Base-by-base conservation (phyloP, 2,888 invertebrate species). In the Helobdella robusta region DNA sequence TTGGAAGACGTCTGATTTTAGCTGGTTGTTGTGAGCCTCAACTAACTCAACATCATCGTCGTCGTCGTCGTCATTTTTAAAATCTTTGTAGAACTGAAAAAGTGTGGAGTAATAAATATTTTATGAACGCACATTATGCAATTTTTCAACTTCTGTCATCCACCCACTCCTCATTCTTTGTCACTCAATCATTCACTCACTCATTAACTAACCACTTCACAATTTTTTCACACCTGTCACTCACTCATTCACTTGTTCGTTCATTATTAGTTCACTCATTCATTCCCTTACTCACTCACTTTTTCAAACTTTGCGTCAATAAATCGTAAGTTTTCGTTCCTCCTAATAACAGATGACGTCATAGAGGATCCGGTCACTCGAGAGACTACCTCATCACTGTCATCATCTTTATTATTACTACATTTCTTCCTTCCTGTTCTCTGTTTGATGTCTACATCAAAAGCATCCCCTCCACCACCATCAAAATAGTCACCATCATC, bases 331-430 rank as follows among this genome's bases (percentile, higher is more conserved):
- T 90, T 88, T 63, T 90, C 85, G 79, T 90, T 92, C 64, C 94
- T 84, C 20, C 84, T 82, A 30, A 94, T 88, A 1, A 92, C 88
- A 71, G 91, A 92, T 34, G 92, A 92, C 0, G 88, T 87, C 87
- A 94, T 88, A 0, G 93, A 93, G 79, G 93, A 94, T 73, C 89
- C 87, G 0, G 94, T 92, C 80, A 93, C 93, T 8, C 88, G 83
- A 0, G 92, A 89, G 76, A 87, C 89, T 0, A 88, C 88, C 77
- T 92, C 91, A 63, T 75, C 75, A 36, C 74, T 72, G 20, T 62
- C 62, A 28, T 46, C 66, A 23, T 32, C 50, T 8, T 25, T n/a
- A 11, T 50, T 59, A 15, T 59, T 68, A 20, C 48, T 40, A 64
- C 65, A 64, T n/a, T 61, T 68, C 11, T 60, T 46, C 20, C 68